A percentile compares a stretch with the other conserved stretches of the same genome.
Evolutionary conservation across 1,140 invertebrate species (phyloP).

Genomic region (Leucophenga varia): DNA sequence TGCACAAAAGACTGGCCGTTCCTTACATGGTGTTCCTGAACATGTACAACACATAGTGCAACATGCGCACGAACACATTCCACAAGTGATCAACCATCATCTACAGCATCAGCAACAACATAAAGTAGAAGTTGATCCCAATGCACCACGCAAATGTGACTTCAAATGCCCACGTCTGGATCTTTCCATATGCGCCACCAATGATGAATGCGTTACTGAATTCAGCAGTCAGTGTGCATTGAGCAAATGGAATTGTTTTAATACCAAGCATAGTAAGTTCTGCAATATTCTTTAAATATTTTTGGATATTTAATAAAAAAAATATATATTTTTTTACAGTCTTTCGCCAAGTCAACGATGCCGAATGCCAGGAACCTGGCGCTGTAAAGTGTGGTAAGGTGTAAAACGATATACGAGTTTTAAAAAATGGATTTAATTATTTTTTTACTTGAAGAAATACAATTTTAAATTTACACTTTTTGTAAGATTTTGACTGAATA

Average conservation of each 20-base stretch:
- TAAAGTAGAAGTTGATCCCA: too few relatives aligned
- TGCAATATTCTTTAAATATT: not conserved
- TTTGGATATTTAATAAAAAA: not conserved
- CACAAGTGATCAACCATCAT: conserved; percentile 24
- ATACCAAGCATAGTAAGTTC: conserved; percentile 37
- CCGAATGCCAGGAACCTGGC: conserved; percentile 37
- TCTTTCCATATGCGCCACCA: conserved; percentile 37
- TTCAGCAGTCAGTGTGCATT: conserved; percentile 46
- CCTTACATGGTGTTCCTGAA: too few relatives aligned
- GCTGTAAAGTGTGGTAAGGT: too few relatives aligned
- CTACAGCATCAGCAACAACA: conserved; percentile 13
- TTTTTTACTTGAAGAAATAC: too few relatives aligned
- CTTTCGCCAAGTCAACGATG: conserved; percentile 37
- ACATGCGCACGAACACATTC: not conserved
- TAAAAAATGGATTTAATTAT: too few relatives aligned
- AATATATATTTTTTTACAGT: conserved; percentile 12
- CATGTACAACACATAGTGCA: not conserved
- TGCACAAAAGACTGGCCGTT: too few relatives aligned
- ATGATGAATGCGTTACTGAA: conserved; percentile 37
- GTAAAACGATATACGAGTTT: too few relatives aligned
- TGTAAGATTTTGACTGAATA: too few relatives aligned
- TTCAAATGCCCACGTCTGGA: conserved; percentile 29
- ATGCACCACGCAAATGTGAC: conserved; percentile 38
- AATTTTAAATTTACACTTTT: too few relatives aligned
- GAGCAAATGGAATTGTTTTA: conserved; percentile 44